Base-by-base conservation (phyloP, 2,888 invertebrate species). In the Heliothis peltigera region DNA sequence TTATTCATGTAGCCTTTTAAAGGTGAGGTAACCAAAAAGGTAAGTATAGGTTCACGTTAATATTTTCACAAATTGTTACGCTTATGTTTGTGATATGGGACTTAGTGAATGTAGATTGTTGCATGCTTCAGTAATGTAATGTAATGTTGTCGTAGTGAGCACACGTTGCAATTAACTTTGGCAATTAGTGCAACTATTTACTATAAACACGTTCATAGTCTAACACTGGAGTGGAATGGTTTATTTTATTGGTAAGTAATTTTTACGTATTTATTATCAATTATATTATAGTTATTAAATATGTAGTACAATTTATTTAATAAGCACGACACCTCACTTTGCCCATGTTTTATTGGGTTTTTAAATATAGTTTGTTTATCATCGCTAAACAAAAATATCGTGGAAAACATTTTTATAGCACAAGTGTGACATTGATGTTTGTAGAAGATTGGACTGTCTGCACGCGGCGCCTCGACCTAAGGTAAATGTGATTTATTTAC, bases 1-100 rank as follows among this genome's bases (percentile, higher is more conserved):
- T 86, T 84, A 75, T 55, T 42, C 63, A 75, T 90, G 94, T 94
- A 94, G 93, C 93, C 94, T 92, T 88, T 82, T 68, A 61, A 85
- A 90, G 94, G 94, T 85, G 92, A 93, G 93, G 93, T 93, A 94
- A 84, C 58, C 19, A 10, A 46, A 5, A 85, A 86, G 93, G 94
- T 94, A 91, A 94, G 94, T 94, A 87, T 82, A 70, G 63, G 74
- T 81, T 89, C 84, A 19, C 59, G 58, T 70, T 80, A 75, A 73
- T 81, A 75, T 70, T 32, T 68, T 72, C 62, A 77, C 70, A 52
- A 63, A 80, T 82, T 84, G 83, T 89, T 83, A 82, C 79, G 89
- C 91, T 91, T 92, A 80, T 90, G 91, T 89, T 84, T 91, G 89
- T 91, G 84, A 84, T 84, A 78, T 89, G 89, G 91, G 91, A 86